These are phyloP conservation scores for Drosophila koepferae DNA, from an alignment of 2,888 invertebrate genomes.

Conservation along the genomic window DNA sequence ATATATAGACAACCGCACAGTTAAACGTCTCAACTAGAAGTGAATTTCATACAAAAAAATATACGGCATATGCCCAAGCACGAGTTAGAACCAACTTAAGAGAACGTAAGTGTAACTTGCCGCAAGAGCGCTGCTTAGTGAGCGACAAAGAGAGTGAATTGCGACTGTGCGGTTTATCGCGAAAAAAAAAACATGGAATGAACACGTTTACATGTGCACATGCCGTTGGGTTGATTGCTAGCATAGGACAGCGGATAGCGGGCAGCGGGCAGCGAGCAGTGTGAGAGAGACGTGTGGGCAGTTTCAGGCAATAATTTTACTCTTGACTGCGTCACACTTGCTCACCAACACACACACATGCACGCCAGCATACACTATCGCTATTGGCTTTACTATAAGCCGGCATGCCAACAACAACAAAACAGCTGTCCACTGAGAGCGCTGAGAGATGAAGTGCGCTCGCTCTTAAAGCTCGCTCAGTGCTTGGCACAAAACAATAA, in stretches of 20 bases:
- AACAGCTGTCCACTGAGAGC: constrained; percentile 58
- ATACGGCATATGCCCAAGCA: constrained; percentile 55
- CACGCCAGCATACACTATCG: constrained; percentile 41
- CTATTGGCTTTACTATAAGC: constrained; percentile 39
- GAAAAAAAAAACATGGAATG: constrained; percentile 7
- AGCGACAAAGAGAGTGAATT: constrained; percentile 8
- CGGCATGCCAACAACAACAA: constrained; percentile 65
- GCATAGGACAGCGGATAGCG: background rate
- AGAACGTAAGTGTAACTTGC: constrained; percentile 19
- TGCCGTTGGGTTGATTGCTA: background rate
- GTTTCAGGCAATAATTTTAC: constrained; percentile 16
- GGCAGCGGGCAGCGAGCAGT: background rate
- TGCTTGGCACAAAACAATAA: constrained; percentile 12
- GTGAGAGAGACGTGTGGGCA: constrained; percentile 60
- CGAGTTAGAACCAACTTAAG: constrained; percentile 61
- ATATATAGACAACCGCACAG: constrained; percentile 73
- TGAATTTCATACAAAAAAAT: constrained; percentile 65
- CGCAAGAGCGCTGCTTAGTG: constrained; percentile 16
- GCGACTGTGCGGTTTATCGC: constrained; percentile 14
- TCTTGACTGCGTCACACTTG: constrained; percentile 35
- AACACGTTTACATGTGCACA: constrained; percentile 42
- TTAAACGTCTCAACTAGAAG: constrained; percentile 82
- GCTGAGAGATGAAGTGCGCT: constrained; percentile 14
- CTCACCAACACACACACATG: constrained; percentile 30
- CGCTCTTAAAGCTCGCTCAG: constrained; percentile 65